phyloP scores from a whole-genome alignment of 2,888 invertebrate genomes.

The Cynaeus angustus region DNA sequence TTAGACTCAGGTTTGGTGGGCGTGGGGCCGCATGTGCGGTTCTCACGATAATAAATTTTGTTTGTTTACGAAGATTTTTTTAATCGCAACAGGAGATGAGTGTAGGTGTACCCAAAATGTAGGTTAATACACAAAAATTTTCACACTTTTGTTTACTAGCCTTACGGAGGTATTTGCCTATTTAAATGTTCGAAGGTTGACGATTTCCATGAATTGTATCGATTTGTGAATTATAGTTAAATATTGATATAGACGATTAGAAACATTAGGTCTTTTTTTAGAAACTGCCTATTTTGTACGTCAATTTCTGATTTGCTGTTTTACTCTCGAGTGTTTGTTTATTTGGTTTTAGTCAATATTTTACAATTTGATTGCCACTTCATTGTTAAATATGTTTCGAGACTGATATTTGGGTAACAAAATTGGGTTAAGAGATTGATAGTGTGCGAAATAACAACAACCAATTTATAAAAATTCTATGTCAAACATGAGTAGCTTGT shows the following conservation, averaged over 20 bases:
- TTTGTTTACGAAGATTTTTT: constrained; percentile 33
- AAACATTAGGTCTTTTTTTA: not conserved
- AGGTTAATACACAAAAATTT: constrained; percentile 4
- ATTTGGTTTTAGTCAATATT: too few species aligned
- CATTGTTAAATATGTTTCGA: too few species aligned
- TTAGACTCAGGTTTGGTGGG: constrained; percentile 18
- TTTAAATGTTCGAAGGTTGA: constrained; percentile 2
- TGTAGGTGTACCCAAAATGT: constrained; percentile 12
- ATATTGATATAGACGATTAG: constrained; percentile 1
- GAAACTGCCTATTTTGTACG: not conserved
- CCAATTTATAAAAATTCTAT: too few species aligned
- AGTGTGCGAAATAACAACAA: too few species aligned
- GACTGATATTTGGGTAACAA: too few species aligned
- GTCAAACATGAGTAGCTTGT: too few species aligned
- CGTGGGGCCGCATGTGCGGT: constrained; percentile 21
- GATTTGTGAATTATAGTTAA: not conserved
- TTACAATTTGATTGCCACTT: too few species aligned
- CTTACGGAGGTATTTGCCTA: not conserved
- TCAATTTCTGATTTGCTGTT: not conserved
- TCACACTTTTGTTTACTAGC: constrained; percentile 3
- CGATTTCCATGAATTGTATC: constrained; percentile 3
- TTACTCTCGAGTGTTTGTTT: too few species aligned
- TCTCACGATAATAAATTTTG: constrained; percentile 42
- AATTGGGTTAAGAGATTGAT: too few species aligned
- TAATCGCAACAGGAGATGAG: constrained; percentile 9